Percentiles rank a stretch among this genome's conserved stretches.
phyloP scores from a whole-genome alignment of 2,888 invertebrate genomes.

The Orthonychiurus folsomi region DNA sequence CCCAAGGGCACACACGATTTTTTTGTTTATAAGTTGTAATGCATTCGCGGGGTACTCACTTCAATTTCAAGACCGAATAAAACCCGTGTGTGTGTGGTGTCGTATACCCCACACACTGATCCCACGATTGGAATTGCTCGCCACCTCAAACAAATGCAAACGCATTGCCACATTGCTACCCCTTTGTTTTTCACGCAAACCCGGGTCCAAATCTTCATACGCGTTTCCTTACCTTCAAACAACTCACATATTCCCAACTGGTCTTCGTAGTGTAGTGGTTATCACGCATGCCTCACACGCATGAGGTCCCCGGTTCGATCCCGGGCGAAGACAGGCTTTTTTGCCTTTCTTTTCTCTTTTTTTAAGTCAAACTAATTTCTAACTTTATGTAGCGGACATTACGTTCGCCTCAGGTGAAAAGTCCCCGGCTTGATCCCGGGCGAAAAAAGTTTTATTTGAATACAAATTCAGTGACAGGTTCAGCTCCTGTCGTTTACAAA shows the following conservation, averaged over 20 bases:
- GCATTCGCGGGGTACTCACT: too few relatives aligned
- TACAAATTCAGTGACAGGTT: too few relatives aligned
- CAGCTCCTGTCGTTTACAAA: too few relatives aligned
- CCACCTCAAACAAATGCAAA: neutral
- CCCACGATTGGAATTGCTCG: too few relatives aligned
- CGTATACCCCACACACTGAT: neutral
- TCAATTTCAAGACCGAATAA: too few relatives aligned
- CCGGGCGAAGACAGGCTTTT: constrained; percentile 18
- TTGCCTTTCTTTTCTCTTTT: constrained; percentile 1
- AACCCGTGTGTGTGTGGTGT: neutral
- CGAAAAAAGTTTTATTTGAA: too few relatives aligned
- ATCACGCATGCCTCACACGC: constrained; percentile 24
- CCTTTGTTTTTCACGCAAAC: neutral
- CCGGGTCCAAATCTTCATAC: neutral
- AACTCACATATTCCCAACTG: neutral
- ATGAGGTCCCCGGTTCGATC: constrained; percentile 22
- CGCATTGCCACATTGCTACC: neutral
- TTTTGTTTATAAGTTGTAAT: too few relatives aligned
- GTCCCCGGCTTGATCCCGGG: too few relatives aligned
- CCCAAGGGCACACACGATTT: too few relatives aligned
- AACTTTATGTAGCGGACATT: too few relatives aligned
- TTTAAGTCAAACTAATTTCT: neutral
- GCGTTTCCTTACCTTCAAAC: neutral
- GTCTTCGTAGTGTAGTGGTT: constrained; percentile 24
- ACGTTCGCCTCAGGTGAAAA: too few relatives aligned